Base-by-base conservation (phyloP, 2,888 invertebrate genomes). In the Gryllus longicercus region DNA sequence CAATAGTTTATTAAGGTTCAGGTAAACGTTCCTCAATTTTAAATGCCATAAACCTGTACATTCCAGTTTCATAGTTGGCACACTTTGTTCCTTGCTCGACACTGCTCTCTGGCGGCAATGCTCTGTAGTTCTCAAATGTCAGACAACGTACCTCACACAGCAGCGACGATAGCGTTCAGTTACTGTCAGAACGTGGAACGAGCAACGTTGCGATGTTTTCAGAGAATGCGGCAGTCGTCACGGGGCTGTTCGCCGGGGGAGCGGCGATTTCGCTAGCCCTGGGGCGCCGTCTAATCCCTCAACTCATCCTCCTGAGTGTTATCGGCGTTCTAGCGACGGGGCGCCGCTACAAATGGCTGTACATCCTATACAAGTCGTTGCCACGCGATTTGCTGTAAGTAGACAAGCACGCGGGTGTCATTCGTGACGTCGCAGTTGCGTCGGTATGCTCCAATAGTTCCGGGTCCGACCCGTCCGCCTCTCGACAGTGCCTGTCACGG, bases 311-410 rank as follows among this genome's bases (percentile, higher is more conserved):
- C 25, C 75, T 80, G 50, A 11, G 74, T 8, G 50, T 75, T 49
- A 25, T 80, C 23, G 79, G 79, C 12, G 75, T 79, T 78, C 25
- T 81, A 50, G 79, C 74, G n/a, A 81, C 80, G 21, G 81, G 81
- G 38, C 74, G 51, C 49, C 77, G 81, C n/a, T 80, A 81, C 50
- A 79, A 51, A 51, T 81, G 89, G 86, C 87, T 92, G 85, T 91
- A 91, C 86, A 90, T 92, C 83, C 88, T 92, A 83, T 88, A 89
- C 87, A 92, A 90, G 86, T 93, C 93, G 74, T 86, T 92, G 79
- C 91, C 91, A 49, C 88, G 93, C 85, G 93, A 93, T 87, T 83
- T 89, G 84, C 90, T 89, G 93, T 93, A 87, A 92, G 92, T 90
- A 82, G 2, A 51, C 11, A 51, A 50, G 51, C 16, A 74, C 23